Base-by-base conservation (phyloP, 2,797 vertebrate genomes). In the Crax fasciolata region DNA sequence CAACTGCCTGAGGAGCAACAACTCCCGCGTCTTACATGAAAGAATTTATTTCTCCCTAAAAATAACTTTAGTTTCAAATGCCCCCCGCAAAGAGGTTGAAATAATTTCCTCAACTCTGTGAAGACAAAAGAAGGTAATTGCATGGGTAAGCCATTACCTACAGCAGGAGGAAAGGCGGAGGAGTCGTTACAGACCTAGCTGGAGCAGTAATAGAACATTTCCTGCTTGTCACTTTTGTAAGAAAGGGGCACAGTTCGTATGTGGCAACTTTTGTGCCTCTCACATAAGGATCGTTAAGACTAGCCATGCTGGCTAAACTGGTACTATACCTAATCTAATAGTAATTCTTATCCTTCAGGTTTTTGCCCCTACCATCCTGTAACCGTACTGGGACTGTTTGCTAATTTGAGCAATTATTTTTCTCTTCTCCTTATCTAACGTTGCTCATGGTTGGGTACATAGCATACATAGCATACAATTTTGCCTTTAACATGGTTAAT, bases 51-150 rank as follows among this genome's bases (percentile, higher is more conserved):
- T 98, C 86, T 94, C 77, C 90, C 97, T 96, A 97, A 98, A 98
- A 98, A 97, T 97, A 98, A 96, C 96, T 96, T 95, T 13, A 11
- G 92, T 96, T 98, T 97, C 97, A 96, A 97, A 97, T 97, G 85
- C 87, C 96, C 95, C 98, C 97, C 96, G 87, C 92, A 97, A 97
- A 97, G 96, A 97, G 85, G 88, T 95, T 96, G 97, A 96, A 97
- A 97, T 97, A 96, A 98, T 97, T 98, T 97, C 96, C 81, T 94
- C 94, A 93, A 44, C 79, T 87, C 92, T 83, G 73, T 86, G 96
- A 98, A 98, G 97, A 98, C 96, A 98, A 98, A 98, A 97, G 94
- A 91, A 96, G 80, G 94, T 97, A 98, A 98, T 97, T 97, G 95
- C 94, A 89, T 77, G 94, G 96, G 94, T 95, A 95, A 98, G 94